Conservation (phyloP, 1,140 invertebrate genomes). For the Apis cerana region DNA sequence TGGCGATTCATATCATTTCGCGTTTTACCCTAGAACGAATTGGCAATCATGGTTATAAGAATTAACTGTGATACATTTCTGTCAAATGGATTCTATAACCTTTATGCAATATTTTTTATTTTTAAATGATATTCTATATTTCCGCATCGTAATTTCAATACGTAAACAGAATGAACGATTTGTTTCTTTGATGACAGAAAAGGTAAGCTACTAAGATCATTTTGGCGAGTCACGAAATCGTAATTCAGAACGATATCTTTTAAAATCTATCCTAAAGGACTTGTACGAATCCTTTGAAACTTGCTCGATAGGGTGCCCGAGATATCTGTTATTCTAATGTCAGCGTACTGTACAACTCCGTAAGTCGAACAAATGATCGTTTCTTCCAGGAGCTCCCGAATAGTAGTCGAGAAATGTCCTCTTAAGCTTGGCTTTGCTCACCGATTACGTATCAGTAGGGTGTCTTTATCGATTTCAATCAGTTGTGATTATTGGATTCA, state of each 20-base stretch:
- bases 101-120: too few relatives aligned
- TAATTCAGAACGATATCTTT: slow-evolving; percentile 17
- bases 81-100: too few relatives aligned
- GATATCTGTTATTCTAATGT: slow-evolving; percentile 40
- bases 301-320: slow-evolving; percentile 41
- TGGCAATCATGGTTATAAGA: too few relatives aligned
- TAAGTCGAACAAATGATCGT: slow-evolving; percentile 59
- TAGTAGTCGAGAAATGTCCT: slow-evolving; percentile 56
- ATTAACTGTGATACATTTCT: too few relatives aligned
- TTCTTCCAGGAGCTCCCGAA: slow-evolving; percentile 41
- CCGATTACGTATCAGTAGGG: slow-evolving; percentile 27
- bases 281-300: slow-evolving; percentile 23
- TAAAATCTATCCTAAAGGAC: slow-evolving; percentile 26
- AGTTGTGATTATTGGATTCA: slow-evolving; percentile 23
- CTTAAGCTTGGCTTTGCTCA: slow-evolving; percentile 39
- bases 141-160: neutral
- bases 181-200: neutral
- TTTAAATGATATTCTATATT: too few relatives aligned
- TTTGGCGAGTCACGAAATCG: slow-evolving; percentile 31
- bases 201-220: neutral
- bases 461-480: slow-evolving; percentile 19
- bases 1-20: too few relatives aligned
- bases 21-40: too few relatives aligned
- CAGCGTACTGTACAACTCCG: slow-evolving; percentile 27
- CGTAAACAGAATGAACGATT: neutral